phyloP scores from a whole-genome alignment of 2,888 invertebrate genomes.

The Rotaria macrura region DNA sequence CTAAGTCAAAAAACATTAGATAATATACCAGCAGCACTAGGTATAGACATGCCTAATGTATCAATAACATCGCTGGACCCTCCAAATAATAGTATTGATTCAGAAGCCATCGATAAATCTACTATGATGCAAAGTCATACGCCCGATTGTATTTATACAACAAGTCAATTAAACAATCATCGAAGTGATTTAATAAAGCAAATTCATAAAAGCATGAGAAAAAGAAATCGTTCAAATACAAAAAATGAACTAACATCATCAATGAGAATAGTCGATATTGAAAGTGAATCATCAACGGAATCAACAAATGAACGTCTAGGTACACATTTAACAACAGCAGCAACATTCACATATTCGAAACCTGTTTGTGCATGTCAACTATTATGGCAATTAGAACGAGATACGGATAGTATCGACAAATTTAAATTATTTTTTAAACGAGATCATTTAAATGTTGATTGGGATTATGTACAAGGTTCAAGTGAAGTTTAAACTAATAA shows the following conservation, averaged over 20 bases:
- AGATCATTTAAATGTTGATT: not conserved
- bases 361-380: not conserved
- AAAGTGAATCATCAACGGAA: constrained; percentile 8
- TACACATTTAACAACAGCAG: not conserved
- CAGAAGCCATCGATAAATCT: not conserved
- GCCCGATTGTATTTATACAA: not conserved
- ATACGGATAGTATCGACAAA: constrained; percentile 11
- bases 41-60: not conserved
- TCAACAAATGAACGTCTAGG: not conserved
- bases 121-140: not conserved
- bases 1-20: not conserved
- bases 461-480: constrained; percentile 3
- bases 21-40: not conserved
- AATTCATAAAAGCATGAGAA: not conserved
- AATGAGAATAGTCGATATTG: not conserved
- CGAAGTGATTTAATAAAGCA: too few species aligned
- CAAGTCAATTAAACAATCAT: not conserved
- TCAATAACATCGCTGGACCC: not conserved
- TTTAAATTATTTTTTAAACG: constrained; percentile 20
- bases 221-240: not conserved
- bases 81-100: not conserved
- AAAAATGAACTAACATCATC: not conserved
- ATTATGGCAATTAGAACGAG: not conserved
- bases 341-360: not conserved
- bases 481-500: not conserved